Base-by-base conservation (phyloP, 1,140 invertebrate species). In the Charaxes varanes region DNA sequence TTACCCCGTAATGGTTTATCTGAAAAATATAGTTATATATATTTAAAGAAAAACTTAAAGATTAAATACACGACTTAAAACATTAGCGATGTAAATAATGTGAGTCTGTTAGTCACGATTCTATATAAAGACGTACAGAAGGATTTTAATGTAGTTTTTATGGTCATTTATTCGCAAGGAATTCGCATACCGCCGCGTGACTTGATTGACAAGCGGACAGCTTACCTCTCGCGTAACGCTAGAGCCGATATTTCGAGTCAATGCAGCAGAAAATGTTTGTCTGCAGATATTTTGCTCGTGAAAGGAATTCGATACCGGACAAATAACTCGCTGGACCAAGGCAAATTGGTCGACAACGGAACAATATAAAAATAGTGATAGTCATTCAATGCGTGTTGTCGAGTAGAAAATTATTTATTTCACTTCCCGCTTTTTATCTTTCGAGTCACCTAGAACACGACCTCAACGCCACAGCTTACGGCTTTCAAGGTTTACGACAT, bases 311-410 rank as follows among this genome's bases (percentile, higher is more conserved):
- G 14, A 42, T 47, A 41, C 32, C 26, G 35, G 55, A 43, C 41
- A 48, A 44, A 48, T 49, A 53, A 55, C 38, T 54, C 27, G 41
- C 36, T 42, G 31, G 24, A 49, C 45, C 59, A 62, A 62, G 59
- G 55, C 46, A 37, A 45, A 42, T 59, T 31, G 50, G 47, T 62
- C 16, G 41, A 41, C 44, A 54, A 49, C 45, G 48, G 48, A 52
- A 41, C 45, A 53, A 44, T 45, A 47, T 51, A 47, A 58, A 43
- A 53, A 50, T 53, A 49, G 50, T 30, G 19, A 32, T 33, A 31
- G 30, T 35, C 38, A 28, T 28, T 31, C 21, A 30, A 12, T 41
- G 43, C 28, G 13, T 32, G 31, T 38, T 21, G 32, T 36, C 32
- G 6, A 41, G 6, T 33, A 50, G 32, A 40, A 34, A 51, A 42